Conservation (phyloP, 2,113 vertebrate species). For the Macaca mulatta region DNA sequence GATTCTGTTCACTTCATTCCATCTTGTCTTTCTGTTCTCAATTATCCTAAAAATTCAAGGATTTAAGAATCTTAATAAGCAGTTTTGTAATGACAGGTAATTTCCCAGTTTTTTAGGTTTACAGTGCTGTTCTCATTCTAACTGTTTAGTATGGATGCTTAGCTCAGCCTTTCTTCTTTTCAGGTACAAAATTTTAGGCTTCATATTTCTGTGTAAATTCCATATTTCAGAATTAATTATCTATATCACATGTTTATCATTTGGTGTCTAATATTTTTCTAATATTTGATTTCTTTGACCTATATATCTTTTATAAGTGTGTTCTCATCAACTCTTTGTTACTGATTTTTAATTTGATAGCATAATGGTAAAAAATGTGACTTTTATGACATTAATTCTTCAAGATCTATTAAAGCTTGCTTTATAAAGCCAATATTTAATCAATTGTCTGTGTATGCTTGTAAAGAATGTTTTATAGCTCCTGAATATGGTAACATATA, state of each 20-base stretch:
- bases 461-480: background rate
- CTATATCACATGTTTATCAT: background rate
- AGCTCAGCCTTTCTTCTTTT: background rate
- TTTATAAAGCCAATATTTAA: background rate
- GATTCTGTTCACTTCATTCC: background rate
- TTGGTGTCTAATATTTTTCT: background rate
- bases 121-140: background rate
- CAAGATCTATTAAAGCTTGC: background rate
- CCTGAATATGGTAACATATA: background rate
- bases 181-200: background rate
- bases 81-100: background rate
- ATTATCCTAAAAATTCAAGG: background rate
- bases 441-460: background rate
- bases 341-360: background rate
- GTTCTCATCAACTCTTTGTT: background rate
- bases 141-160: background rate
- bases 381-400: background rate
- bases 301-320: background rate
- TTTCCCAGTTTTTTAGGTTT: background rate
- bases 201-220: background rate
- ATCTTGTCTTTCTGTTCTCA: background rate
- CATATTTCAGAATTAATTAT: background rate
- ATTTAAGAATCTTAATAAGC: conserved; percentile 14
- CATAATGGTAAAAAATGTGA: background rate
- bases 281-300: background rate